Conservation (phyloP, 1,140 invertebrate genomes). For the Cydia splendana region DNA sequence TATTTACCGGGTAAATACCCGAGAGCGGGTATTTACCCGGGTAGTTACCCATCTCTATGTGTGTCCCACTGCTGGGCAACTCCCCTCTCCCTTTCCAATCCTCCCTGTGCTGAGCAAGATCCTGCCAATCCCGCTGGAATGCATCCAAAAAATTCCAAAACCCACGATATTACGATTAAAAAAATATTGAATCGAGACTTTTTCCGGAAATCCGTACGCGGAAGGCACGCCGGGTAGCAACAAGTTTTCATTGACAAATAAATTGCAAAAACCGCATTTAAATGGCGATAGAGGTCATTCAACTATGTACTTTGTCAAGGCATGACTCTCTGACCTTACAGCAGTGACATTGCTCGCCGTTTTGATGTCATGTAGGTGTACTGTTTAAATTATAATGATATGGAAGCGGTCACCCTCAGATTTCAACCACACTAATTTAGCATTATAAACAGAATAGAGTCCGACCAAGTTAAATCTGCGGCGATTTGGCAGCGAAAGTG, state of each 20-base stretch:
- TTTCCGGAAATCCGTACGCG: slow-evolving; percentile 1
- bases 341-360: not conserved
- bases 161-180: too few species aligned
- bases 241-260: slow-evolving; percentile 10
- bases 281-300: not conserved
- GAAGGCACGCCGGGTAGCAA: not conserved
- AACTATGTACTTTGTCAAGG: not conserved
- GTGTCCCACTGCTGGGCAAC: too few species aligned
- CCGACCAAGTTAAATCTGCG: too few species aligned
- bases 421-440: not conserved
- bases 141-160: too few species aligned
- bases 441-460: too few species aligned
- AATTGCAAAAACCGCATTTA: not conserved
- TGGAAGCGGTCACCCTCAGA: not conserved
- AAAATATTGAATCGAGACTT: not conserved
- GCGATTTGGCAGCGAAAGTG: too few species aligned
- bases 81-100: too few species aligned
- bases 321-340: slow-evolving; percentile 19
- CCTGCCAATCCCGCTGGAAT: too few species aligned
- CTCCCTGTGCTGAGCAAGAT: too few species aligned
- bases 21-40: too few species aligned
- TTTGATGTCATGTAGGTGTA: not conserved
- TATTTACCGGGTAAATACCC: too few species aligned
- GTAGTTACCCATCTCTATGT: too few species aligned
- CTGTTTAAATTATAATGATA: not conserved